These are phyloP conservation scores for Bellardia bayeri DNA, from an alignment of 2,888 invertebrate genomes.

Conservation along the genomic window DNA sequence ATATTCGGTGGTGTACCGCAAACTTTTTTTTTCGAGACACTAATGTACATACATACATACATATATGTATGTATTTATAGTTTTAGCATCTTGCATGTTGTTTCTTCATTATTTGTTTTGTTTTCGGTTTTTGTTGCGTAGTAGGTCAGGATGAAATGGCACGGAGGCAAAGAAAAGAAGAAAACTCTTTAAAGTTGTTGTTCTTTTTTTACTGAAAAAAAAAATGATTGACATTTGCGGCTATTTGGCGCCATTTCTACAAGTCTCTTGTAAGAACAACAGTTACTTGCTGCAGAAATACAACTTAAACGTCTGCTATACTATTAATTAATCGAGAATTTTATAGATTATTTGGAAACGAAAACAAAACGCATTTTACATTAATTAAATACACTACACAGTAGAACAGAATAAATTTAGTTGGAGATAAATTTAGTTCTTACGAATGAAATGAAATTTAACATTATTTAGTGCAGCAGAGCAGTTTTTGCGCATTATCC, in stretches of 20 bases:
- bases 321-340: neutral
- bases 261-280: slow-evolving; percentile 19
- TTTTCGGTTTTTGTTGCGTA: slow-evolving; percentile 7
- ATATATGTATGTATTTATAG: slow-evolving; percentile 36
- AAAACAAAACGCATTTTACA: neutral
- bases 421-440: neutral
- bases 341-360: slow-evolving; percentile 1
- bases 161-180: neutral
- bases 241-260: slow-evolving; percentile 64
- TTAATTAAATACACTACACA: neutral
- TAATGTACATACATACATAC: no score
- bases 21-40: no score
- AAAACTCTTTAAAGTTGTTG: slow-evolving; percentile 4
- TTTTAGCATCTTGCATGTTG: slow-evolving; percentile 4
- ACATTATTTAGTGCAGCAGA: no score
- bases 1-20: no score
- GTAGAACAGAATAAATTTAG: neutral
- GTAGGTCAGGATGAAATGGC: slow-evolving; percentile 41
- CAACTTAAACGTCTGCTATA: neutral
- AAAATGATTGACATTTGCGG: slow-evolving; percentile 64
- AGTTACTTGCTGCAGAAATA: slow-evolving; percentile 3
- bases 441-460: no score
- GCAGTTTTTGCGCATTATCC: no score
- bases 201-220: neutral
- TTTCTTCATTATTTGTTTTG: slow-evolving; percentile 3